phyloP scores from a whole-genome alignment of 2,113 vertebrate species.

The Micronycteris hirsuta region DNA sequence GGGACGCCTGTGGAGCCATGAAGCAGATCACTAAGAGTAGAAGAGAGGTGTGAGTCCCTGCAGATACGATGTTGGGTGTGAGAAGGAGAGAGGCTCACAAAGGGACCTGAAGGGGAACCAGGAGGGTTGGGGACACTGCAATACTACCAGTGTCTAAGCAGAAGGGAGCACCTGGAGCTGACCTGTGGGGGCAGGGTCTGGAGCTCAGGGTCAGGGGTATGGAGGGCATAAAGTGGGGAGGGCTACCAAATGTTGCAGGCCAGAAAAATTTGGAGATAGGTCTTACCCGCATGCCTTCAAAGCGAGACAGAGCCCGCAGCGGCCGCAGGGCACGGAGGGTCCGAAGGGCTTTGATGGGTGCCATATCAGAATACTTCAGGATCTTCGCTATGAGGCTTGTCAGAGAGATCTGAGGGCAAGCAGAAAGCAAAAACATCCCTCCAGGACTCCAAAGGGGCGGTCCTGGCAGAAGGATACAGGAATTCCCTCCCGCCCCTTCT shows the following conservation, averaged over 20 bases:
- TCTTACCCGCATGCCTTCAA: slow-evolving; percentile 97
- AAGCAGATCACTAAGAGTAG: background rate
- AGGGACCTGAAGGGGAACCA: background rate
- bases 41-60: background rate
- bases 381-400: slow-evolving; percentile 84
- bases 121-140: background rate
- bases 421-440: background rate
- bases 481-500: background rate
- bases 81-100: background rate
- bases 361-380: slow-evolving; percentile 84
- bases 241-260: background rate
- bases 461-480: background rate
- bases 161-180: background rate
- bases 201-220: background rate
- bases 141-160: fast-evolving
- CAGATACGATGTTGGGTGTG: background rate
- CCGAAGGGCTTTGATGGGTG: slow-evolving; percentile 89
- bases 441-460: background rate
- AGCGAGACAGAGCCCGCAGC: slow-evolving; percentile 92
- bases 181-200: background rate
- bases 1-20: background rate
- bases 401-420: slow-evolving; percentile 86
- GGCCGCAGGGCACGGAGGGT: slow-evolving; percentile 93
- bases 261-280: background rate
- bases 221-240: fast-evolving